Percentiles rank a stretch among this genome's conserved stretches.
phyloP scores from a whole-genome alignment of 2,888 invertebrate species.

The Elysia crispata region DNA sequence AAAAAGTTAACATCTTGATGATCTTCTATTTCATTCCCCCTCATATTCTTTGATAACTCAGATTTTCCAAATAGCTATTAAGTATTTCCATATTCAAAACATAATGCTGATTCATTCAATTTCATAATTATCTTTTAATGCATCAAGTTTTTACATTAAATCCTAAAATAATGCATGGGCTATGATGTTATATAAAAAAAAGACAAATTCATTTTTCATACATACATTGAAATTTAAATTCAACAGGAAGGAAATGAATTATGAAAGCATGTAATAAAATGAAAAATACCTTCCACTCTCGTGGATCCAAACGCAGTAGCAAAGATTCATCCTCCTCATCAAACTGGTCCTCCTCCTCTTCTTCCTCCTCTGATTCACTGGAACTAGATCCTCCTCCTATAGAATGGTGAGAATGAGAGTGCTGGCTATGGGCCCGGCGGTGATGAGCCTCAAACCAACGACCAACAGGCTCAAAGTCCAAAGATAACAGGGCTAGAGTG shows the following conservation, averaged over 20 bases:
- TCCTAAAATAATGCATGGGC: no score
- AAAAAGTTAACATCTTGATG: no score
- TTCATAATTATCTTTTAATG: no score
- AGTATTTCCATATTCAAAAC: no score
- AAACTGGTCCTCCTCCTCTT: conserved; percentile 59
- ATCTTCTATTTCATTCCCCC: no score
- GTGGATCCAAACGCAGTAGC: conserved; percentile 92
- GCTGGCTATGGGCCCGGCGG: conserved; percentile 68
- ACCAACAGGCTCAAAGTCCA: conserved; percentile 73
- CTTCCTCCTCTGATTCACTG: conserved; percentile 58
- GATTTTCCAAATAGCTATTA: no score
- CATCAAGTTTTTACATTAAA: no score
- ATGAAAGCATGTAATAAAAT: no score
- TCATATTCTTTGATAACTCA: no score
- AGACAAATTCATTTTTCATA: neutral
- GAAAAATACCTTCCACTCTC: conserved; percentile 89
- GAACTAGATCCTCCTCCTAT: conserved; percentile 69
- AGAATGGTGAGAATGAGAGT: conserved; percentile 70
- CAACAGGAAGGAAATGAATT: neutral
- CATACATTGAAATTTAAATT: neutral
- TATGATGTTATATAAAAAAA: neutral
- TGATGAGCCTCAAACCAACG: conserved; percentile 75
- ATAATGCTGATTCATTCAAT: no score
- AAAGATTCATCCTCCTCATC: conserved; percentile 80
- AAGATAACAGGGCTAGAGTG: conserved; percentile 60